Evolutionary conservation across 2,888 invertebrate species (phyloP).

Genomic region (Trichogramma dendrolimi): DNA sequence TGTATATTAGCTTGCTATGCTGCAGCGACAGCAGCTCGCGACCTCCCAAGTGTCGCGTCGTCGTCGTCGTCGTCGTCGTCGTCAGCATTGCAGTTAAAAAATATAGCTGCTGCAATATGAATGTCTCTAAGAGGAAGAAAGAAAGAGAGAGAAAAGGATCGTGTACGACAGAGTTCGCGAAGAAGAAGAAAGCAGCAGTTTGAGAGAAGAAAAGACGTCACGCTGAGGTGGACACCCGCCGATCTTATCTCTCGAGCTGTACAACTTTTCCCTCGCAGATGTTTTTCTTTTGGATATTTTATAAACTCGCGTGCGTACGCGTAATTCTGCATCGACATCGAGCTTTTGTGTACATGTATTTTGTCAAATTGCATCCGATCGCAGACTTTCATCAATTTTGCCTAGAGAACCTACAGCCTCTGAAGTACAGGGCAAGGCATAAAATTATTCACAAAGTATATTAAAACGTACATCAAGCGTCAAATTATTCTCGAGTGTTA

Average conservation of each 20-base stretch:
- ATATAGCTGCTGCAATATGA: neutral
- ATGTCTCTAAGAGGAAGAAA: neutral
- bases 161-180: slow-evolving; percentile 18
- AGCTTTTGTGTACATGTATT: too few relatives aligned
- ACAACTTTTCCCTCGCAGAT: too few relatives aligned
- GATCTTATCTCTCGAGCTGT: slow-evolving; percentile 48
- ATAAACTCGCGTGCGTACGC: neutral
- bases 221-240: slow-evolving; percentile 51
- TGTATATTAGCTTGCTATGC: too few relatives aligned
- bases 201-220: slow-evolving; percentile 51
- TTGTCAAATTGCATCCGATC: too few relatives aligned
- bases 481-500: slow-evolving; percentile 5
- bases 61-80: too few relatives aligned
- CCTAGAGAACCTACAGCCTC: too few relatives aligned
- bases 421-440: too few relatives aligned
- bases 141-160: neutral
- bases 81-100: too few relatives aligned
- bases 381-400: neutral
- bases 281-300: too few relatives aligned
- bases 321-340: too few relatives aligned
- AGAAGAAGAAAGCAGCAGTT: slow-evolving; percentile 26
- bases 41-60: neutral
- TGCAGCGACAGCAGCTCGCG: neutral
- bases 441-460: neutral
- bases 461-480: slow-evolving; percentile 9